Conservation (phyloP, 2,797 vertebrate species). For the Hephaestus fuliginosus region DNA sequence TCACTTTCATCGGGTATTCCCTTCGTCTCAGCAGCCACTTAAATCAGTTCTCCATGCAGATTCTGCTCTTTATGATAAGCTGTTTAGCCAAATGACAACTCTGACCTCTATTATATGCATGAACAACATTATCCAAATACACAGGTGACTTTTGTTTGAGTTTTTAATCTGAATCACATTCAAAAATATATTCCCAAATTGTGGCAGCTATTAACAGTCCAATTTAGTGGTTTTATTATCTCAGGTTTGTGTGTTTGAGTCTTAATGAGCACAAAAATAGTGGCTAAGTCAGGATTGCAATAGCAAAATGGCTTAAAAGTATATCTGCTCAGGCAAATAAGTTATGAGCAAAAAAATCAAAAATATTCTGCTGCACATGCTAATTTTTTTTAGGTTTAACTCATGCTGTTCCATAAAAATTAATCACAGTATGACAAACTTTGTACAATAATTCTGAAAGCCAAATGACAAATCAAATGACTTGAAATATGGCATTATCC, state of each 20-base stretch:
- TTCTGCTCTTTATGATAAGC: constrained; percentile 5
- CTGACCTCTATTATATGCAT: constrained; percentile 15
- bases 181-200: not conserved
- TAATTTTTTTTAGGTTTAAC: not conserved
- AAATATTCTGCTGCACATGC: not conserved
- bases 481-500: not conserved
- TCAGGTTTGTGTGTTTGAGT: not conserved
- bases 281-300: not conserved
- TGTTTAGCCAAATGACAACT: constrained; percentile 20
- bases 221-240: not conserved
- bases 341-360: not conserved
- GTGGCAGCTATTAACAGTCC: not conserved
- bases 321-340: not conserved
- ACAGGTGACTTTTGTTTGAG: not conserved
- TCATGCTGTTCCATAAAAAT: too few relatives aligned
- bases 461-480: not conserved
- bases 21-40: constrained; percentile 37
- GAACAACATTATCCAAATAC: constrained; percentile 2
- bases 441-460: not conserved
- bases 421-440: not conserved
- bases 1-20: constrained; percentile 61
- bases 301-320: not conserved
- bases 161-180: not conserved
- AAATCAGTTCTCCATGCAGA: constrained; percentile 16
- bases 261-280: not conserved